Conservation (phyloP, 1,140 invertebrate species). For the Helicoverpa armigera region DNA sequence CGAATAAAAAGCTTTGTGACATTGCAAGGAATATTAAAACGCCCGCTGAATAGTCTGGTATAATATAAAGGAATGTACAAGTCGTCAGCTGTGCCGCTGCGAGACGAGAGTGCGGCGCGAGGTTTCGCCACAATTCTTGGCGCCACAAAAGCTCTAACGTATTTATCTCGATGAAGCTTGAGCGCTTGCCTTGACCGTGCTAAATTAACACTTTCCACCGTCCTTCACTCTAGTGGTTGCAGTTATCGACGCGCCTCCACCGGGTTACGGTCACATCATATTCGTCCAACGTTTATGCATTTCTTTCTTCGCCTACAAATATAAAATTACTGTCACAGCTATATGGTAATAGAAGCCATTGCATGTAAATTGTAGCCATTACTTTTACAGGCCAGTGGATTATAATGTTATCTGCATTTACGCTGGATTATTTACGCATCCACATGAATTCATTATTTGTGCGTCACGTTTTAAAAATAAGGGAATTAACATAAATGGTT, state of each 20-base stretch:
- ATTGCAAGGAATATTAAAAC: background rate
- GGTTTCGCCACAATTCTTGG: constrained; percentile 37
- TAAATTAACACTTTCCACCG: constrained; percentile 33
- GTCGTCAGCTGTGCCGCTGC: no score
- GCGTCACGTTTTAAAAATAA: constrained; percentile 17
- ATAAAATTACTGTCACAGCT: background rate
- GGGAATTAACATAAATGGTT: background rate
- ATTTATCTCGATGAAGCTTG: constrained; percentile 38
- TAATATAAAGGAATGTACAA: no score
- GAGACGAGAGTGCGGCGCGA: background rate
- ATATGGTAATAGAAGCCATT: constrained; percentile 25
- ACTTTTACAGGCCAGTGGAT: constrained; percentile 1
- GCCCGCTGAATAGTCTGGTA: background rate
- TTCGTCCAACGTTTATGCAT: background rate
- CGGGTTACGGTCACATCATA: constrained; percentile 15
- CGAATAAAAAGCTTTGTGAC: background rate
- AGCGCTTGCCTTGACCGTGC: constrained; percentile 41
- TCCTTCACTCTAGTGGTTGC: constrained; percentile 26
- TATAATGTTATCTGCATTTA: background rate
- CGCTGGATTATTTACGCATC: constrained; percentile 7
- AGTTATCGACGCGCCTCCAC: constrained; percentile 31
- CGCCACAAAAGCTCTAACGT: constrained; percentile 31
- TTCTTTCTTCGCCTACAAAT: background rate
- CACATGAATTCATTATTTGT: constrained; percentile 12
- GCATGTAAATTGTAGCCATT: constrained; percentile 10